Evolutionary conservation across 2,888 invertebrate species (phyloP), one percentile per base, ranked within the genome.

Genomic region (Nomada ruficornis): DNA sequence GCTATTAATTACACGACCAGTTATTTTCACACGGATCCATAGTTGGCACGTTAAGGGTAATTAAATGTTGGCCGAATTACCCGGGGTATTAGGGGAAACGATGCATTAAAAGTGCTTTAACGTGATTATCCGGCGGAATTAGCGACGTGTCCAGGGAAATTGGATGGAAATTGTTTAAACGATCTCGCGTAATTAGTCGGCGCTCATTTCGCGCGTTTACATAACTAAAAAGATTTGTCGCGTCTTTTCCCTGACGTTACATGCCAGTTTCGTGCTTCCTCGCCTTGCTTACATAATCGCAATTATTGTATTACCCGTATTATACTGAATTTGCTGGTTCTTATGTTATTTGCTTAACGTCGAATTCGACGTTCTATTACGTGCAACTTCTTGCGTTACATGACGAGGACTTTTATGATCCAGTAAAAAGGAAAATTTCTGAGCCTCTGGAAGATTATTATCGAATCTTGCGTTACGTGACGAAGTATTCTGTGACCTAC

Each of bases 101-200:
- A 57, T 57, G 63, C 57, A 44, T 50, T 63, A 59, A 64, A 77
- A 77, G 64, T 64, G 50, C 36, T 13, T 63, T 63, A 77, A 72
- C 64, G 50, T 13, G 59, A 72, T 77, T 64, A 77, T 52, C 57
- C 5, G 55, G 7, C 3, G 57, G 57, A 54, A 64, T 57, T 63
- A 50, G 18, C 57, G 2, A 18, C 20, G 36, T 57, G 57, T 59
- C 11, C 50, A 7, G 20, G 50, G 13, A 59, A 72, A 77, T 77
- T 59, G 57, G 57, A 64, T 72, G 42, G 11, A 64, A 64, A 47
- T 42, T 64, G 13, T 71, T 60, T 10, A 20, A 50, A 52, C 62
- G 36, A 52, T 52, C 60, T 29, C 23, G 1, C 15, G n/a, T 59
- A 71, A 72, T 64, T 44, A 42, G 64, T 64, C 59, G 59, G 15